Percentiles rank a stretch among this genome's conserved stretches.
Conservation (phyloP, 2,113 vertebrate species). For the Gallinago undulata region DNA sequence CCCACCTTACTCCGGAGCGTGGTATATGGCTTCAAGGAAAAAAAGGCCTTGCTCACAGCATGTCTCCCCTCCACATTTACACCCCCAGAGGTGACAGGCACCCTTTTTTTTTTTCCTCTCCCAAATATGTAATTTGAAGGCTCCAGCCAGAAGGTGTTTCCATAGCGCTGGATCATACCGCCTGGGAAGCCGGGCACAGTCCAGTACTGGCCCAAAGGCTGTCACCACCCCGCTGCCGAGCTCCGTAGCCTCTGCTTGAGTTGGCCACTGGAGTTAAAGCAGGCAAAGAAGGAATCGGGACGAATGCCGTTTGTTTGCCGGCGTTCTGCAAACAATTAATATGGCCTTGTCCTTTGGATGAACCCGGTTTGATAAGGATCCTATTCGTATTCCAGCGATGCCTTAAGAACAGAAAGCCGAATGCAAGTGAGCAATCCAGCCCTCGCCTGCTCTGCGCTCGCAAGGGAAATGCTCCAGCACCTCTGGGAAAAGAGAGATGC, state of each 20-base stretch:
- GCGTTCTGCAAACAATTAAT: conserved; percentile 17
- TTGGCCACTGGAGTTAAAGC: background rate
- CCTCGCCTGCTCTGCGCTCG: background rate
- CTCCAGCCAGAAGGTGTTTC: background rate
- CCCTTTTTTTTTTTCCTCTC: background rate
- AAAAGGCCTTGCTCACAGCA: background rate
- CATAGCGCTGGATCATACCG: background rate
- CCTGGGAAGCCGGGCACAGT: background rate
- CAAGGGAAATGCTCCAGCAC: fast-evolving
- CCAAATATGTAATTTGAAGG: background rate
- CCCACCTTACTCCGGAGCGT: background rate
- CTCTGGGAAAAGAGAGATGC: background rate
- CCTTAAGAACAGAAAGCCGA: background rate
- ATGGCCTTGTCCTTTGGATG: background rate
- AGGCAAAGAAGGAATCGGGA: background rate
- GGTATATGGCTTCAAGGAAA: background rate
- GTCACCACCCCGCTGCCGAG: background rate
- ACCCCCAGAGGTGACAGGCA: no score
- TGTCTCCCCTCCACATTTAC: background rate
- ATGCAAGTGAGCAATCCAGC: background rate
- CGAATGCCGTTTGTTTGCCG: background rate
- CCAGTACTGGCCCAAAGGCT: background rate
- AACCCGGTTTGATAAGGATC: conserved; percentile 36
- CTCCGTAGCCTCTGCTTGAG: background rate
- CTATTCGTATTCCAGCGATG: background rate